Evolutionary conservation across 2,113 vertebrate genomes (phyloP).

Genomic region (Vireo altiloquus): DNA sequence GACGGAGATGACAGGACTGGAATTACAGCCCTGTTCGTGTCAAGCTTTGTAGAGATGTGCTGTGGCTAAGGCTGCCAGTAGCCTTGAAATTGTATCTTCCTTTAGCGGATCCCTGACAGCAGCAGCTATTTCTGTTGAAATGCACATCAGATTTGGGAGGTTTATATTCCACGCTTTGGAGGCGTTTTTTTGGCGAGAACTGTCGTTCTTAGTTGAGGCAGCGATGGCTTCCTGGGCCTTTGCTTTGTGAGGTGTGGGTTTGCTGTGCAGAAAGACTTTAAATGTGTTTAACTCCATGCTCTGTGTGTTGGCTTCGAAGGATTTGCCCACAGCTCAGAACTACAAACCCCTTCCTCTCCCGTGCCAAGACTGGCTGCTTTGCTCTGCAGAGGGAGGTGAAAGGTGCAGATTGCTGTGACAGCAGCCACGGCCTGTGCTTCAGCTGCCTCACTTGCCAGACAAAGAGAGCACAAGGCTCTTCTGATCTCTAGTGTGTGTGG

Average conservation of each 20-base stretch:
- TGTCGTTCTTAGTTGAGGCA: not conserved
- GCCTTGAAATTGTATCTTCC: not conserved
- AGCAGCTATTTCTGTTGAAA: not conserved
- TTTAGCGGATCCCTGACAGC: not conserved
- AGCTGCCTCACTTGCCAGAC: not conserved
- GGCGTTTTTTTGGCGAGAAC: not conserved
- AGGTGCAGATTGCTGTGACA: not conserved
- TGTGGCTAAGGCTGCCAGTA: not conserved
- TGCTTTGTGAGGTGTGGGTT: not conserved
- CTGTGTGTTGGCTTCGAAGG: not conserved
- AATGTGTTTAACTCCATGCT: not conserved
- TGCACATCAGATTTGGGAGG: not conserved
- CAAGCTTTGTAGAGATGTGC: not conserved
- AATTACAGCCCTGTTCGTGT: not conserved
- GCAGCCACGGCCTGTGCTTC: not conserved
- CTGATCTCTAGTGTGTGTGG: not conserved
- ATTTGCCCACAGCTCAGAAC: not conserved
- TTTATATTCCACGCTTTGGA: not conserved
- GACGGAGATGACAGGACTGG: not conserved
- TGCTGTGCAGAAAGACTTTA: not conserved
- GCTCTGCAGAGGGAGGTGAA: not conserved
- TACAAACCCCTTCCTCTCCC: not conserved
- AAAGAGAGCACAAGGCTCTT: not conserved
- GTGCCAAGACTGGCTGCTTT: not conserved
- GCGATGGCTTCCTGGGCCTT: not conserved